Evolutionary conservation across 1,140 invertebrate species (phyloP).

Genomic region (Philotrypesis tridentata): DNA sequence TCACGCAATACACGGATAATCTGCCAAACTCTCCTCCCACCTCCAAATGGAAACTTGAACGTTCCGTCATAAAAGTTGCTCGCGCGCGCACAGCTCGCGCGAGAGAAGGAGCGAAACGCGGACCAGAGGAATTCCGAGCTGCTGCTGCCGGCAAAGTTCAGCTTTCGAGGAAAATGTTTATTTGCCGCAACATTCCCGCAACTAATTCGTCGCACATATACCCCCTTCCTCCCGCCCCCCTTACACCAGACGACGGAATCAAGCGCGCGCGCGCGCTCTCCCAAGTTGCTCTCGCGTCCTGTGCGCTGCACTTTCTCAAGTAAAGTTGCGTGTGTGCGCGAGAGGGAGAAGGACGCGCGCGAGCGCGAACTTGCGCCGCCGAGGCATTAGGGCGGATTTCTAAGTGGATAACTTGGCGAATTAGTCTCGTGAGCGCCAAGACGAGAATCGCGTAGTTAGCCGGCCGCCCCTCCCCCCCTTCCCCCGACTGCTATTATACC

Average conservation of each 20-base stretch:
- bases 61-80: background rate
- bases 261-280: slow-evolving; percentile 48
- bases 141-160: background rate
- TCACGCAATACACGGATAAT: too few species aligned
- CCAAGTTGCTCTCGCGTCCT: slow-evolving; percentile 49
- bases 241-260: background rate
- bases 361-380: slow-evolving; percentile 7
- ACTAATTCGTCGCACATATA: slow-evolving; percentile 42
- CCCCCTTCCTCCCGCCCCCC: too few species aligned
- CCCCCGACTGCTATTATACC: too few species aligned
- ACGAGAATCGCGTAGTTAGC: slow-evolving; percentile 28
- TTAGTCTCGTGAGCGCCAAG: slow-evolving; percentile 56
- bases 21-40: too few species aligned
- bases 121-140: background rate
- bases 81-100: background rate
- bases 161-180: background rate
- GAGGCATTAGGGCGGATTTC: slow-evolving; percentile 64
- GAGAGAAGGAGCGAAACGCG: background rate
- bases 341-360: too few species aligned
- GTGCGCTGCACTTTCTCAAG: slow-evolving; percentile 10
- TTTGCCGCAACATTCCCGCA: slow-evolving; percentile 44
- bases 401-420: slow-evolving; percentile 69
- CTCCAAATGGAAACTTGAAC: background rate
- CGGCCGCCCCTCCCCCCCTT: too few species aligned
- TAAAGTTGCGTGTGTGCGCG: background rate